phyloP scores from a whole-genome alignment of 2,113 vertebrate species.

The Carassius gibelio region DNA sequence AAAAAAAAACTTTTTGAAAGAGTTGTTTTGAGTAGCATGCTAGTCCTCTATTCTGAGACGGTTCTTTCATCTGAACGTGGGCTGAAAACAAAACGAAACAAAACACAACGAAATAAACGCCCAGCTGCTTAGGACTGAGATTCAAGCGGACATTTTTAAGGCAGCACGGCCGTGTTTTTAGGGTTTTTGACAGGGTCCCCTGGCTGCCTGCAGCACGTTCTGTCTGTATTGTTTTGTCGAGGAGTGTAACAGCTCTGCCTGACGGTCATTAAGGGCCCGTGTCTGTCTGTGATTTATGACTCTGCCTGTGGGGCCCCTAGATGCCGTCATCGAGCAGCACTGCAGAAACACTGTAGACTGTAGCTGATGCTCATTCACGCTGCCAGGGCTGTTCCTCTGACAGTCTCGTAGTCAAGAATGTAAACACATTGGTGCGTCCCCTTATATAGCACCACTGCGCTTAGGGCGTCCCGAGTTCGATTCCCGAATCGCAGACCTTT shows the following conservation, averaged over 20 bases:
- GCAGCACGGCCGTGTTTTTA: background rate
- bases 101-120: background rate
- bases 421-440: background rate
- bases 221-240: constrained; percentile 8
- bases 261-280: constrained; percentile 20
- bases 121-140: background rate
- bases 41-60: background rate
- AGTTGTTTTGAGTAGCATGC: background rate
- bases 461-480: too few species aligned
- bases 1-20: background rate
- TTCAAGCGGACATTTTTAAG: background rate
- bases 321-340: background rate
- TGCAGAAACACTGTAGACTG: background rate
- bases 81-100: background rate
- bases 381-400: background rate
- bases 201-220: background rate
- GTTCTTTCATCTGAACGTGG: background rate
- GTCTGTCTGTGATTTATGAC: constrained; percentile 13
- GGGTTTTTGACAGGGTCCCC: constrained; percentile 9
- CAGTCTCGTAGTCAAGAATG: background rate
- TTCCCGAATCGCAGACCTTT: too few species aligned
- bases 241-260: background rate
- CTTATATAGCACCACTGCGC: too few species aligned
- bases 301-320: background rate
- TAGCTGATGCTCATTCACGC: background rate